Evolutionary conservation across 92 coral and sea anemone species (phyloP).

Genomic region (Parazoanthus darwini): DNA sequence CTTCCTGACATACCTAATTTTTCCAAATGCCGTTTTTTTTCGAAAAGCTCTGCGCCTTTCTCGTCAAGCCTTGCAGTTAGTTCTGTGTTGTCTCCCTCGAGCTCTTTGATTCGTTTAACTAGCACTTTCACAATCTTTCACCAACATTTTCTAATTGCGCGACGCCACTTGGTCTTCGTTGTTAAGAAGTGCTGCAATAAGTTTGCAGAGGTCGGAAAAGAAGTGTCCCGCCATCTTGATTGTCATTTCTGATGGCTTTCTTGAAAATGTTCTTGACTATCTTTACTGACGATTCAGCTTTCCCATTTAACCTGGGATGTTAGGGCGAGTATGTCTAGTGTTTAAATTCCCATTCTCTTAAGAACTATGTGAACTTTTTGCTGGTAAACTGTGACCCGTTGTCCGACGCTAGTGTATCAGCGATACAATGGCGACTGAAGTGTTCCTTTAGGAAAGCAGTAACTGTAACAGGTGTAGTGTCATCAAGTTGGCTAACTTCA

Average conservation of each 20-base stretch:
- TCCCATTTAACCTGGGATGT: no score
- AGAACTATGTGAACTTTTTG: constrained; percentile 35
- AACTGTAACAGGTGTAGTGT: no score
- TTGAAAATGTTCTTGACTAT: neutral
- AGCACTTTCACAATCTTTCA: neutral
- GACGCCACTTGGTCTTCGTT: no score
- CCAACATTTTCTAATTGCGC: no score
- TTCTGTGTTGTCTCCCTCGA: constrained; percentile 16
- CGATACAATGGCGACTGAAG: no score
- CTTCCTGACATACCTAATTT: no score
- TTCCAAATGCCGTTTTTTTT: neutral
- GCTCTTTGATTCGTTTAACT: neutral
- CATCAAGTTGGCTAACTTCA: no score
- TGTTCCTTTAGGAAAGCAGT: no score
- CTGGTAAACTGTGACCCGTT: constrained; percentile 49
- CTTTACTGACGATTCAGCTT: no score
- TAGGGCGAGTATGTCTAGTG: no score
- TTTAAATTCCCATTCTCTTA: neutral
- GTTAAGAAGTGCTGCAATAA: neutral
- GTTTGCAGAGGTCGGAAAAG: constrained; percentile 9
- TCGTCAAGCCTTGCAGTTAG: constrained; percentile 6
- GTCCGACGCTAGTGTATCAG: constrained; percentile 3
- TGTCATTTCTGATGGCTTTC: no score
- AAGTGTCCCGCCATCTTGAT: constrained; percentile 9
- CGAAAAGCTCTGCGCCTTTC: constrained; percentile 14